Evolutionary conservation across 2,888 invertebrate species (phyloP).

Genomic region (Rhingia rostrata): DNA sequence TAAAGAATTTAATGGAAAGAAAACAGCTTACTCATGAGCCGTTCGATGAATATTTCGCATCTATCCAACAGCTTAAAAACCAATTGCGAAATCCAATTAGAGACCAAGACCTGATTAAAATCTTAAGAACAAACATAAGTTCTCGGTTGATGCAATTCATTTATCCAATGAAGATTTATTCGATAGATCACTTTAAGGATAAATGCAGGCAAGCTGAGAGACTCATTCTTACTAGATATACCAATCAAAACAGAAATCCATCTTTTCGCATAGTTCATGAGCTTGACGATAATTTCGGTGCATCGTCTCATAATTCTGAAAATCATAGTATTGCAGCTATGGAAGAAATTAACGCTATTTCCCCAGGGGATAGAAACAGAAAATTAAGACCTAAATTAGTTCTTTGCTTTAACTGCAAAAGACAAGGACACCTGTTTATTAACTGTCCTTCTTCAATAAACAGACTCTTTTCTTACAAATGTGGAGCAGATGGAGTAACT

Average conservation of each 20-base stretch:
- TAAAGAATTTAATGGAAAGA: constrained; percentile 23
- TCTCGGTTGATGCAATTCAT: not conserved
- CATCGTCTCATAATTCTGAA: not conserved
- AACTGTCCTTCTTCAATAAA: constrained; percentile 1
- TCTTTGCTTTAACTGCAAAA: constrained; percentile 1
- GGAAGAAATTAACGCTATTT: not conserved
- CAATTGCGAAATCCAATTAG: constrained; percentile 7
- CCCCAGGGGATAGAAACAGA: no score
- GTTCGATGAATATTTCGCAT: constrained; percentile 22
- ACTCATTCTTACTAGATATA: not conserved
- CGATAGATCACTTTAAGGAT: not conserved
- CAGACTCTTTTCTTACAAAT: constrained; percentile 12
- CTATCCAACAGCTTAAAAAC: constrained; percentile 2
- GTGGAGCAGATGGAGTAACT: constrained; percentile 1
- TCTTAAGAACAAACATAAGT: not conserved
- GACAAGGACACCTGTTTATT: not conserved
- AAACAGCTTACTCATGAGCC: constrained; percentile 28
- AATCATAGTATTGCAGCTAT: not conserved
- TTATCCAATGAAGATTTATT: constrained; percentile 10
- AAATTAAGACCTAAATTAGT: no score
- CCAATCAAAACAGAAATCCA: not conserved
- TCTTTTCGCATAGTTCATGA: not conserved
- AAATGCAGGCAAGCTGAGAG: no score
- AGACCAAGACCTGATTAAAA: constrained; percentile 17
- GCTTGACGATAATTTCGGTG: not conserved